Conservation (phyloP, 2,113 vertebrate genomes). For the Atlantisia rogersi region DNA sequence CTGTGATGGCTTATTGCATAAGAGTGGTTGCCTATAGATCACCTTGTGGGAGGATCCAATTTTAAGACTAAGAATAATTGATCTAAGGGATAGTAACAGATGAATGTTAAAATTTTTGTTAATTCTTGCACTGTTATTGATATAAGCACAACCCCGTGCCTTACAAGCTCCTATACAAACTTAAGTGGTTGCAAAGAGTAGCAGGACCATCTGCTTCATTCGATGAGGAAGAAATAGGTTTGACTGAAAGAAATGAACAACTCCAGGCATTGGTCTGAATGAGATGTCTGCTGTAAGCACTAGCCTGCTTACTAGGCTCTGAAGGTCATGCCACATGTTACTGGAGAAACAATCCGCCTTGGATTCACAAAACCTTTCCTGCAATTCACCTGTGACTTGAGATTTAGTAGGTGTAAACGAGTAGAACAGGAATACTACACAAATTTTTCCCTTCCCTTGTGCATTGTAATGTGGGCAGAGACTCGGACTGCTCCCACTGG, state of each 20-base stretch:
- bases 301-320: neutral
- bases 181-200: neutral
- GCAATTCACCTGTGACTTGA: neutral
- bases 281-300: neutral
- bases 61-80: neutral
- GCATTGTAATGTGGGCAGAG: neutral
- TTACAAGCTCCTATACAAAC: neutral
- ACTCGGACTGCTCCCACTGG: neutral
- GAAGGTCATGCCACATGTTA: neutral
- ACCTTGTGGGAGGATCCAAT: neutral
- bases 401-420: neutral
- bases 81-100: neutral
- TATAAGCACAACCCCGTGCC: neutral
- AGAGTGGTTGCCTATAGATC: neutral
- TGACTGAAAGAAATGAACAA: neutral
- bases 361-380: neutral
- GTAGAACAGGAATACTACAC: neutral
- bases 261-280: neutral
- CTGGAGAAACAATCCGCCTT: neutral
- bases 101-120: neutral
- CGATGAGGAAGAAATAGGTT: neutral
- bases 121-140: neutral
- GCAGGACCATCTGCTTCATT: neutral
- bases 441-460: neutral
- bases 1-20: neutral